These are phyloP conservation scores for Dryocosmus kuriphilus DNA, from an alignment of 2,888 invertebrate species.

Conservation along the genomic window DNA sequence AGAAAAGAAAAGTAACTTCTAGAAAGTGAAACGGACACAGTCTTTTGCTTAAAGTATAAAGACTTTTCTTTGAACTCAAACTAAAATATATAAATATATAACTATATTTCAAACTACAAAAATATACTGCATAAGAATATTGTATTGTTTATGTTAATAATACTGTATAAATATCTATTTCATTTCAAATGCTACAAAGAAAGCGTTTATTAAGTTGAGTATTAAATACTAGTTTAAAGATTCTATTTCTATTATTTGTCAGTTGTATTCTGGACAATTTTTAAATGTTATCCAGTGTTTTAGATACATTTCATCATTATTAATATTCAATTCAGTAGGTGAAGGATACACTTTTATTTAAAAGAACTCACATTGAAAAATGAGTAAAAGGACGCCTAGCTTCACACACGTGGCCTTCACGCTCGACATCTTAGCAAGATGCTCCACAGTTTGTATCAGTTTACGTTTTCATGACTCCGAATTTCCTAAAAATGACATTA, in stretches of 20 bases:
- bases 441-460: conserved; percentile 39
- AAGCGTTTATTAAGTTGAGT: too few relatives aligned
- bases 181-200: too few relatives aligned
- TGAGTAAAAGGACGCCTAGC: conserved; percentile 63
- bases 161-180: too few relatives aligned
- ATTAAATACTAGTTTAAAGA: too few relatives aligned
- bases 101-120: too few relatives aligned
- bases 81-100: neutral
- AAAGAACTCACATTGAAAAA: conserved; percentile 63
- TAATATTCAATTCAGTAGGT: conserved; percentile 55
- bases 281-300: neutral
- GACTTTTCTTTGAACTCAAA: neutral
- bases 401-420: conserved; percentile 60
- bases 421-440: conserved; percentile 58
- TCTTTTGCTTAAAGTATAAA: neutral
- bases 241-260: neutral
- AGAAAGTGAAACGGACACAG: neutral
- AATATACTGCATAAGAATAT: neutral
- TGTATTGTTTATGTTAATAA: neutral
- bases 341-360: conserved; percentile 57
- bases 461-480: conserved; percentile 49
- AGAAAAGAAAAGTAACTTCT: neutral
- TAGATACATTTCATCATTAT: too few relatives aligned
- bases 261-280: neutral
- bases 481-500: conserved; percentile 15